Percentiles rank a stretch among this genome's conserved stretches.
These are phyloP conservation scores for Colletes latitarsis DNA, from an alignment of 1,140 invertebrate genomes.

Conservation along the genomic window DNA sequence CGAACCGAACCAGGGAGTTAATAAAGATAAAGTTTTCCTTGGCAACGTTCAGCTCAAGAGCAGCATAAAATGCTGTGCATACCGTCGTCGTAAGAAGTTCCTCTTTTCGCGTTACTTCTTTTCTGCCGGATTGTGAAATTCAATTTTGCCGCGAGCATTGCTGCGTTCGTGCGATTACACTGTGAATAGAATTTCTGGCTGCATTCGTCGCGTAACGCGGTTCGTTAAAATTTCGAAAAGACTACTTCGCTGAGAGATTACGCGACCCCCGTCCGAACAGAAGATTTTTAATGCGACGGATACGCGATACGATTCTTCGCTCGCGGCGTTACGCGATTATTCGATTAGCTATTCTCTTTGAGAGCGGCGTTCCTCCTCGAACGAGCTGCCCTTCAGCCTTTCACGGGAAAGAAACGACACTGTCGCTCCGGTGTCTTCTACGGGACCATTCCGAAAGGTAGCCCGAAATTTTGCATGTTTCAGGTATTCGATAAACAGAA, in stretches of 20 bases:
- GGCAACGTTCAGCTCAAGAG: conserved; percentile 9
- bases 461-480: no score
- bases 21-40: conserved; percentile 27
- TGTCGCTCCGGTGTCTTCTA: no score
- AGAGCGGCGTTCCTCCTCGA: not conserved
- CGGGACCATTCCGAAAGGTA: no score
- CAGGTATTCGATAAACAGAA: no score
- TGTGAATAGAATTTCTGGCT: conserved; percentile 20
- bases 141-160: conserved; percentile 6
- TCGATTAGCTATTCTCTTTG: conserved; percentile 20
- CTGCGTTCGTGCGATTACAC: conserved; percentile 6
- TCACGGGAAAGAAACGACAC: no score
- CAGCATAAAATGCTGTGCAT: conserved; percentile 5
- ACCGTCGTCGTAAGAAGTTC: conserved; percentile 14
- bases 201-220: not conserved
- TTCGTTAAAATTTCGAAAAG: conserved; percentile 10
- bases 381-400: not conserved
- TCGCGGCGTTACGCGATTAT: conserved; percentile 7
- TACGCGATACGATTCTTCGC: not conserved
- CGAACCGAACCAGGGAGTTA: conserved; percentile 7
- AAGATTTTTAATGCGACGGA: conserved; percentile 5
- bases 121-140: conserved; percentile 15
- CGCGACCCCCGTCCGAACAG: not conserved
- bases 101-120: not conserved
- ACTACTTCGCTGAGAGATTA: not conserved